phyloP scores from a whole-genome alignment of 2,797 vertebrate genomes.

The Gallinago nigripennis region DNA sequence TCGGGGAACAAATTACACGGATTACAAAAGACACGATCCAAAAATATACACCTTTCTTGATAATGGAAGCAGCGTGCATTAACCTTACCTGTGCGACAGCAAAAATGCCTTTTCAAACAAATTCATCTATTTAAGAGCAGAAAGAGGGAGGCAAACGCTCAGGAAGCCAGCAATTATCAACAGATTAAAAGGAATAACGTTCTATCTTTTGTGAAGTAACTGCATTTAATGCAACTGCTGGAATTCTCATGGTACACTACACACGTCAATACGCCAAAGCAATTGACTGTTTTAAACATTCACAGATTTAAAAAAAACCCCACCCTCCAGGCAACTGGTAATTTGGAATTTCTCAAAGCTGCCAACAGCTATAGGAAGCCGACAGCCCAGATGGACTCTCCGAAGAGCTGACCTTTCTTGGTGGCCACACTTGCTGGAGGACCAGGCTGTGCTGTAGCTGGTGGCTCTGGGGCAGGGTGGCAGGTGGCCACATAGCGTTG shows the following conservation, averaged over 20 bases:
- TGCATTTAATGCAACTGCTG: conserved; percentile 29
- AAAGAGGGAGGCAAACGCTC: neutral
- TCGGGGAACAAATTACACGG: neutral
- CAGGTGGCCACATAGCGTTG: accelerated
- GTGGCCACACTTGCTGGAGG: neutral
- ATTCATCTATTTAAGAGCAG: neutral
- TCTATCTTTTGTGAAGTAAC: conserved; percentile 6
- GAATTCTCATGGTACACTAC: conserved; percentile 30
- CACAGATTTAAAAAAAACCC: neutral
- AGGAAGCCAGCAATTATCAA: conserved; percentile 26
- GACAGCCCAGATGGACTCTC: neutral
- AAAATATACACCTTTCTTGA: conserved; percentile 9
- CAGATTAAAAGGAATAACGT: neutral
- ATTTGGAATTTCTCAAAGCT: neutral
- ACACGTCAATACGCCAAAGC: conserved; percentile 22
- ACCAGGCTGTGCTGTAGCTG: neutral
- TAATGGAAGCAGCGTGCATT: neutral
- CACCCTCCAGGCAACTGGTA: neutral
- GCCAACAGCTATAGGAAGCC: neutral
- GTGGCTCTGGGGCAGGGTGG: neutral
- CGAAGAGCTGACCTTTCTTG: accelerated
- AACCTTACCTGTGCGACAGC: neutral
- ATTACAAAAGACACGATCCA: neutral
- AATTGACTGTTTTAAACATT: conserved; percentile 30
- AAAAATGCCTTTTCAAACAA: neutral